Evolutionary conservation across 2,113 vertebrate genomes (phyloP), one percentile per base, ranked within the genome.

Genomic region (Corythornis cristatus): DNA sequence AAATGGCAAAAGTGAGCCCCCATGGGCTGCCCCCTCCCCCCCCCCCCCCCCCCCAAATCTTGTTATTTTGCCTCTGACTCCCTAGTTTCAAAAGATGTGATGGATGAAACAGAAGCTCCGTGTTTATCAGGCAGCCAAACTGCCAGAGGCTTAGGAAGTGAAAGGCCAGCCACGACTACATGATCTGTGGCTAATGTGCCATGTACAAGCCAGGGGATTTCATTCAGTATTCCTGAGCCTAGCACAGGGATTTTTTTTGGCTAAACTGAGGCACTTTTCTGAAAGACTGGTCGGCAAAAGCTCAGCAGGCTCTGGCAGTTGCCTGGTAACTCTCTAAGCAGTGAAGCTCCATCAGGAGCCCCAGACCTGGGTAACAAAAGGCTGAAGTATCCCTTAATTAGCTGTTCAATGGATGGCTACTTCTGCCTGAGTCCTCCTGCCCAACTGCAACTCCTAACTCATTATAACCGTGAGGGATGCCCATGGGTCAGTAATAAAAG

Each of bases 331-430:
- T 73, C 85, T 29, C 57, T 10, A 10, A 83, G 85, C 53, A 72
- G 9, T 2, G 37, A 84, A 28, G 71, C 48, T 85, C 8, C 0
- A 51, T 68, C 25, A 13, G 2, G 77, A 94, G 48, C 37, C 70
- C 17, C 22, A 76, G 42, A 91, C 21, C 19, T 15, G 31, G 45
- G 26, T 51, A 90, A 94, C 19, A n/a, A 80, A 86, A 86, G 71
- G 58, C 83, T 86, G 73, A 91, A 93, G 37, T 90, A 88, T 31
- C 79, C 60, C 67, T 70, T 73, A 65, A 93, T 93, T 62, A 86
- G 45, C 64, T 76, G 67, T 61, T 91, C 58, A 40, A 25, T 28
- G 58, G 35, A 50, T 25, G 28, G 46, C 79, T 86, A 20, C 54
- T 83, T 56, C 79, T 88, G 56, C 83, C 76, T 67, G 26, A 31